Evolutionary conservation across 2,888 invertebrate species (phyloP).

Genomic region (Dicyrtomina minuta): DNA sequence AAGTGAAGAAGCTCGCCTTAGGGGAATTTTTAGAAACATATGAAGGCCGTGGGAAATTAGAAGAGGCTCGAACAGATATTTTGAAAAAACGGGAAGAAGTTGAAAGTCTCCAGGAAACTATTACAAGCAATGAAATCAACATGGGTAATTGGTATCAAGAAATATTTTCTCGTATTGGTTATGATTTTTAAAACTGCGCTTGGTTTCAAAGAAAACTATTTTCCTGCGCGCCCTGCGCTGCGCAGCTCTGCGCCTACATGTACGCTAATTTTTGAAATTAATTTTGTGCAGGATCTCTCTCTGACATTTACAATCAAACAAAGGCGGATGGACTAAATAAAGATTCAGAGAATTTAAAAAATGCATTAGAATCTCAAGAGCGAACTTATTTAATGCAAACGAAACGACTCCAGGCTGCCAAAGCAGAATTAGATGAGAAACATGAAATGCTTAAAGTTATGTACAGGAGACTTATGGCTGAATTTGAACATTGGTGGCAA

Average conservation of each 20-base stretch:
- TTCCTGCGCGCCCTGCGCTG: too few relatives aligned
- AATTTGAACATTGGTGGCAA: constrained; percentile 63
- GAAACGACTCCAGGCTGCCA: constrained; percentile 32
- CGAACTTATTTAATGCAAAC: constrained; percentile 42
- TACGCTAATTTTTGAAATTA: too few relatives aligned
- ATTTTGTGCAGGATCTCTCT: constrained; percentile 20
- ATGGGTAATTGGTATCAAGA: too few relatives aligned
- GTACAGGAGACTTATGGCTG: constrained; percentile 64
- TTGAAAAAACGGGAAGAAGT: constrained; percentile 38
- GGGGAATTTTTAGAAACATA: constrained; percentile 43
- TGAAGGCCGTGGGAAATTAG: constrained; percentile 36
- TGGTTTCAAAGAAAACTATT: too few relatives aligned
- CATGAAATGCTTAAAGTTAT: constrained; percentile 57
- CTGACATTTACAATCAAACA: constrained; percentile 22
- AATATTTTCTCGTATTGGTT: too few relatives aligned
- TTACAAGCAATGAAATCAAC: constrained; percentile 24
- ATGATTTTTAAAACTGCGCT: too few relatives aligned
- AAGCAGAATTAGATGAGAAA: constrained; percentile 32
- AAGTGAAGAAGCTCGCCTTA: constrained; percentile 41
- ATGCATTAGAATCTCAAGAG: constrained; percentile 35
- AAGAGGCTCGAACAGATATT: constrained; percentile 30
- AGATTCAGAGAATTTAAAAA: constrained; percentile 30
- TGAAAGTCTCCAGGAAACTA: constrained; percentile 35
- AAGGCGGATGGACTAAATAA: constrained; percentile 15
- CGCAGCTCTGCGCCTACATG: too few relatives aligned